Base-by-base conservation (phyloP, 2,113 vertebrate species). In the Nycticorax nycticorax region DNA sequence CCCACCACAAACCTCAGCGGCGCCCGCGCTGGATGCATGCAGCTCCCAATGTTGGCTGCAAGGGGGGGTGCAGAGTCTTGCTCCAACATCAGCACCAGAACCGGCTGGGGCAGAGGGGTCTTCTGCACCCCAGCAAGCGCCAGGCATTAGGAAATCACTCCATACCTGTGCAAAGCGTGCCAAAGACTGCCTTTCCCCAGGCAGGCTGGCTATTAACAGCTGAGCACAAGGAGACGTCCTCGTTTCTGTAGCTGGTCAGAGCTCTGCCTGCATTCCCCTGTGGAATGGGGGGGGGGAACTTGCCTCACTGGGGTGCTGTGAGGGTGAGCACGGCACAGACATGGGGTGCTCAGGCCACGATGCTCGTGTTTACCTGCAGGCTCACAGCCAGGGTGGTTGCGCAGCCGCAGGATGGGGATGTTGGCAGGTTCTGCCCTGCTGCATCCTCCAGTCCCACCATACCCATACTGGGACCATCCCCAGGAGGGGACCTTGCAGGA, bases 311-410 rank as follows among this genome's bases (percentile, higher is more conserved):
- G 41, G 37, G 21, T 14, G 52, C 33, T 48, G 64, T 2, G 6
- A 47, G 52, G 41, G 14, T 19, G 37, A 22, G 28, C 1, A 5
- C 11, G 14, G n/a, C 37, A 14, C 52, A 2, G 3, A 7, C 41
- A 1, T 3, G 41, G 22, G 35, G 41, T 63, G 45, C 28, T 57
- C 2, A 1, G 17, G 12, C 18, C 9, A 0, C 3, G 3, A 0
- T 8, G 8, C 12, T 50, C 1, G 0, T 10, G 72, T 35, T 20
- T 2, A 15, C 74, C 83, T 16, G 17, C 0, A 2, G 47, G 74
- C 15, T 60, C 28, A 14, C 80, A 59, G 79, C 43, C 22, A 1
- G 53, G 62, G 1, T 2, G 47, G 26, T 30, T 32, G 1, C 0
- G 0, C 1, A 8, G 45, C 79, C 12, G 2, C 10, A n/a, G 32